Evolutionary conservation across 1,140 invertebrate genomes (phyloP), one percentile per base, ranked within the genome.

Genomic region (Drosophila cardini): DNA sequence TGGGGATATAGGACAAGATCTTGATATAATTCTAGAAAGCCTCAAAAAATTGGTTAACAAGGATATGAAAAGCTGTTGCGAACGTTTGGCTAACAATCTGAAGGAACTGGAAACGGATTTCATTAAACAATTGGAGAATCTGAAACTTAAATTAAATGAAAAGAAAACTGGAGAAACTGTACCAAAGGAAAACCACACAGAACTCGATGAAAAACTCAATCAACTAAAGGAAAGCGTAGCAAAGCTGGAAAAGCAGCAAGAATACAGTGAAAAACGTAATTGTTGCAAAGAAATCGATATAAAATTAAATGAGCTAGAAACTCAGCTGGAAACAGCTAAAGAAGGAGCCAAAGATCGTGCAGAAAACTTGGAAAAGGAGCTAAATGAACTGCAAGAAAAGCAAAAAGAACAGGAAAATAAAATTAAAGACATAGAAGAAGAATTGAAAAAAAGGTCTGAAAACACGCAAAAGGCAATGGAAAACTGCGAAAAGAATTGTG

Each of bases 1-100:
- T 26, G 61, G 61, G 2, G 65, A 85, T 10, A 9, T 85, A 0
- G 65, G 65, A 10, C 42, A 56, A 10, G 77, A 85, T 55, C 16
- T 84, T 13, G 62, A 60, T 16, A 43, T 8, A 1, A 74, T 84
- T 21, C 10, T 85, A 2, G 10, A 36, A 0, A 40, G 26, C 15
- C 34, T 74, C 7, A 85, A 36, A 11, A 7, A 60, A 5, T 0
- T 67, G 2, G 11, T 46, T 0, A 2, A 2, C 11, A 70, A 48
- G 4, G 34, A 61, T 7, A 13, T 67, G 2, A 53, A 46, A 48
- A 64, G 9, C 18, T 84, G 81, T 30, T 84, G 81, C 43, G 18
- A 70, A 7, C 21, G 16, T 0, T 36, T 77, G 8, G 10, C n/a
- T 1, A n/a, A 62, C 6, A 8, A 50, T 11, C 13, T 84, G 0